Conservation (phyloP, 2,797 vertebrate genomes). For the Hypotaenidia philippensis region DNA sequence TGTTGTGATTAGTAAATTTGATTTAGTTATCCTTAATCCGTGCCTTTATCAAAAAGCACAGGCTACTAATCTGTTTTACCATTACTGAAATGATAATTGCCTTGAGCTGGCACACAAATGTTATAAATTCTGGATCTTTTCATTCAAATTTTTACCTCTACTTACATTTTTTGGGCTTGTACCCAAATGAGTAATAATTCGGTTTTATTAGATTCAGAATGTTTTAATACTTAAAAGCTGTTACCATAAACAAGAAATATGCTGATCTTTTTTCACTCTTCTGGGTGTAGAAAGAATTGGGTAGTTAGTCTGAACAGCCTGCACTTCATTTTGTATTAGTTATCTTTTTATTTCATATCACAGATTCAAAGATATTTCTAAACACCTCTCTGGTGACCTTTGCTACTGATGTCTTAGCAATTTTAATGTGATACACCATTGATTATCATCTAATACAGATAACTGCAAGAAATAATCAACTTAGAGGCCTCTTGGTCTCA, state of each 20-base stretch:
- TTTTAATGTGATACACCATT: background rate
- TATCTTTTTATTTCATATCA: background rate
- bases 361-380: background rate
- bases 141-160: slow-evolving; percentile 1
- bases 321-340: background rate
- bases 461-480: background rate
- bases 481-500: background rate
- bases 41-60: background rate
- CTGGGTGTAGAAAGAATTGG: background rate
- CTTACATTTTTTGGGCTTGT: background rate
- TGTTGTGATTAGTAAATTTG: background rate
- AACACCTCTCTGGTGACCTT: background rate
- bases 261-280: background rate
- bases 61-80: background rate
- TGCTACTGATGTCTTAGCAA: background rate
- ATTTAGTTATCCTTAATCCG: background rate
- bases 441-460: background rate
- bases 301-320: background rate
- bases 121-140: background rate
- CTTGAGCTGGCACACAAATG: background rate
- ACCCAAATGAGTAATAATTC: slow-evolving; percentile 21
- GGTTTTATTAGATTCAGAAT: background rate
- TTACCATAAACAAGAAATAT: background rate
- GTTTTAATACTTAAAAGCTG: slow-evolving; percentile 20
- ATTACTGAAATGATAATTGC: background rate